A percentile compares a stretch with the other conserved stretches of the same genome.
Evolutionary conservation across 2,888 invertebrate species (phyloP).

Genomic region (Acrobasis suavella): DNA sequence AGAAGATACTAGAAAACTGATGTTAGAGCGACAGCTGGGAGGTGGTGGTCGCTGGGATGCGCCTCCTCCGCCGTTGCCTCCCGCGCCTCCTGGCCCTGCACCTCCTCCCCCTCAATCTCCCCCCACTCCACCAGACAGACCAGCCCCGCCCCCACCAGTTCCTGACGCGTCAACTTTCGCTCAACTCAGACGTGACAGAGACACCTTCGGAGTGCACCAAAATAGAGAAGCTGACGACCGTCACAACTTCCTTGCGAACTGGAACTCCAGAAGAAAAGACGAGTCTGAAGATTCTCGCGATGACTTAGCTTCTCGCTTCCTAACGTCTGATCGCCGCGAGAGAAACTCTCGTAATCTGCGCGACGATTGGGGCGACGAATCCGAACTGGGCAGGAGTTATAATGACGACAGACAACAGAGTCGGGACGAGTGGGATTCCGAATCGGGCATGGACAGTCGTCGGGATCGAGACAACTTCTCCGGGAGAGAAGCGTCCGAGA

Average conservation of each 20-base stretch:
- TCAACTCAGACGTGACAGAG: conserved; percentile 86
- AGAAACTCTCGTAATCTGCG: conserved; percentile 42
- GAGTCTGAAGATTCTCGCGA: conserved; percentile 67
- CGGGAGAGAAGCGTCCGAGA: conserved; percentile 72
- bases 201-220: conserved; percentile 88
- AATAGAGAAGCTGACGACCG: conserved; percentile 83
- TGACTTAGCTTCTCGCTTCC: conserved; percentile 69
- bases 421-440: conserved; percentile 77
- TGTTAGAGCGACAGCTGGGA: conserved; percentile 92
- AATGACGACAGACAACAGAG: conserved; percentile 58
- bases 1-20: conserved; percentile 91
- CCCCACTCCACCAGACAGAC: conserved; percentile 78
- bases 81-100: conserved; percentile 83
- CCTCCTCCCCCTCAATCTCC: conserved; percentile 84
- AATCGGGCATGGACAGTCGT: conserved; percentile 66
- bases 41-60: conserved; percentile 85
- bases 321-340: conserved; percentile 68
- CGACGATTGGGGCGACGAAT: conserved; percentile 75
- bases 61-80: conserved; percentile 85
- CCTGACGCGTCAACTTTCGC: conserved; percentile 83
- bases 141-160: conserved; percentile 85
- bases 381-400: conserved; percentile 56
- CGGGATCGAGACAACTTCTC: conserved; percentile 67
- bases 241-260: conserved; percentile 76
- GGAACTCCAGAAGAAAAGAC: conserved; percentile 72